phyloP scores from a whole-genome alignment of 2,797 vertebrate species.

The Borostomias antarcticus region DNA sequence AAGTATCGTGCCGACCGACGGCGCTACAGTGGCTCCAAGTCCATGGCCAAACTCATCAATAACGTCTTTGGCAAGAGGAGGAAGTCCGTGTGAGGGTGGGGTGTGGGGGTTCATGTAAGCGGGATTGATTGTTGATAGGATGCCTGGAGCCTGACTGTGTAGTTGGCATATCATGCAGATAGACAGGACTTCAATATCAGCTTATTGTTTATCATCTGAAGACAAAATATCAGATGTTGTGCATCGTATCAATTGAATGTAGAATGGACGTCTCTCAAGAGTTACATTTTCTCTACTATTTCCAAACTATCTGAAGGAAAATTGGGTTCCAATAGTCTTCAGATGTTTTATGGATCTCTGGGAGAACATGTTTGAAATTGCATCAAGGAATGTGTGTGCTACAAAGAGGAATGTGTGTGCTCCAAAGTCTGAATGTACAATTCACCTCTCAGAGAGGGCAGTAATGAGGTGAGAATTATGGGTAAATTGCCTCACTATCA shows the following conservation, averaged over 20 bases:
- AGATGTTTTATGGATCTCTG: background rate
- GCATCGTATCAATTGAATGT: background rate
- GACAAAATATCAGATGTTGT: background rate
- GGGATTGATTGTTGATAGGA: background rate
- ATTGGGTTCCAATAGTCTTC: background rate
- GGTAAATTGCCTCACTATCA: conserved; percentile 32
- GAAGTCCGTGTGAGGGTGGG: conserved; percentile 54
- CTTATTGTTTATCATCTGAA: background rate
- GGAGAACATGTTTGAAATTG: conserved; percentile 6
- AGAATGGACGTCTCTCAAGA: background rate
- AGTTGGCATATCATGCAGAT: background rate
- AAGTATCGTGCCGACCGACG: conserved; percentile 48
- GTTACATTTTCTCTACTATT: background rate
- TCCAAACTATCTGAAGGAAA: background rate
- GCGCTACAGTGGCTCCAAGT: conserved; percentile 61
- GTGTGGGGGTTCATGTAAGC: background rate
- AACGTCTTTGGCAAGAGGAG: conserved; percentile 64
- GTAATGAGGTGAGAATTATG: conserved; percentile 38
- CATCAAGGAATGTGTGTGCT: conserved; percentile 31
- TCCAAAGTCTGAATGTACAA: conserved; percentile 14
- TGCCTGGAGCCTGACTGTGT: background rate
- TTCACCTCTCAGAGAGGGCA: conserved; percentile 19
- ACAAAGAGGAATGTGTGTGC: background rate
- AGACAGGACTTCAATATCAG: background rate
- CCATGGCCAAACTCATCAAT: conserved; percentile 63